Evolutionary conservation across 2,888 invertebrate species (phyloP).

Genomic region (Hartigia nigra): DNA sequence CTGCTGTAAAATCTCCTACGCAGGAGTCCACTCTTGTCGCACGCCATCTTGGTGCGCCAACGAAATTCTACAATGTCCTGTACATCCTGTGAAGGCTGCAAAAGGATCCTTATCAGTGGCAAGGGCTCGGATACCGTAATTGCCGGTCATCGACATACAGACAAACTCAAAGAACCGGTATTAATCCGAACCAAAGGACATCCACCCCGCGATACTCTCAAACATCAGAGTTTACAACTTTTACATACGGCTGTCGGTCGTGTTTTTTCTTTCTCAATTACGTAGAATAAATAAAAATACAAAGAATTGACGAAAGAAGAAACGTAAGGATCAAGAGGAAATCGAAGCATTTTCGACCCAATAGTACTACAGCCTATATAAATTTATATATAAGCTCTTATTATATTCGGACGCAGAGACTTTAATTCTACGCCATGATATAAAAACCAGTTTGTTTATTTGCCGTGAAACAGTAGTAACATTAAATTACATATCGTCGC

Average conservation of each 20-base stretch:
- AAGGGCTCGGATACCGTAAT: neutral
- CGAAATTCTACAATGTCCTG: neutral
- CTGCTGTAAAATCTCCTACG: too few species aligned
- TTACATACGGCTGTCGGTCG: neutral
- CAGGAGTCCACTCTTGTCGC: too few species aligned
- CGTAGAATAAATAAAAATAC: neutral
- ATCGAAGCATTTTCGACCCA: neutral
- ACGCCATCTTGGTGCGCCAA: too few species aligned
- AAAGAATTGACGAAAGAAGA: neutral
- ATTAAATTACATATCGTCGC: conserved; percentile 36
- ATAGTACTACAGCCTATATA: too few species aligned
- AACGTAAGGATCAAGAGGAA: neutral
- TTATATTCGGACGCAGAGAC: neutral
- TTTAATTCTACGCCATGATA: conserved; percentile 9
- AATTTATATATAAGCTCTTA: too few species aligned
- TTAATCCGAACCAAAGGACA: neutral
- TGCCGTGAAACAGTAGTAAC: conserved; percentile 45
- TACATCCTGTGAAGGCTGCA: too few species aligned
- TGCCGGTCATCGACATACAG: neutral
- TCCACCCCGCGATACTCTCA: neutral
- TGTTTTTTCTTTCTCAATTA: neutral
- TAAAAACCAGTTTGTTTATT: conserved; percentile 50
- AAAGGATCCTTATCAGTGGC: neutral
- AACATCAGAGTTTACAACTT: neutral
- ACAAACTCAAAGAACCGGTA: neutral